phyloP scores from a whole-genome alignment of 1,140 invertebrate genomes.

The Bombyx mandarina region DNA sequence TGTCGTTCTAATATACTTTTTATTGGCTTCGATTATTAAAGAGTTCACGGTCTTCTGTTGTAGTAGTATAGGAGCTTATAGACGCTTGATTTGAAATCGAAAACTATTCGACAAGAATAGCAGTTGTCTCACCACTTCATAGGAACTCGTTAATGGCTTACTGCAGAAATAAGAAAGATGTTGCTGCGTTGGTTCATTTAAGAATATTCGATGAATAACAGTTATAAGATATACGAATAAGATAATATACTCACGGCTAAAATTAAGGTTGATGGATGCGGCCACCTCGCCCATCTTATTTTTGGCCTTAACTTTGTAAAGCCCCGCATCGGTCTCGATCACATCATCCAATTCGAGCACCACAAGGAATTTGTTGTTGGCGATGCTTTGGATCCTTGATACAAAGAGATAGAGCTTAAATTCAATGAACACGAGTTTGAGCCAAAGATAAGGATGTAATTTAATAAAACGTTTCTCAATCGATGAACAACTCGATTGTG shows the following conservation, averaged over 20 bases:
- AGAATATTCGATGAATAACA: background rate
- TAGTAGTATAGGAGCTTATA: no score
- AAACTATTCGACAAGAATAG: no score
- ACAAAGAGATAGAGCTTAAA: constrained; percentile 6
- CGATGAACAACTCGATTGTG: no score
- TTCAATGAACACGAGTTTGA: background rate
- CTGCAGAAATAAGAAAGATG: no score
- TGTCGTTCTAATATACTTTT: background rate
- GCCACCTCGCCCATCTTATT: constrained; percentile 98
- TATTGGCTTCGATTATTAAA: background rate
- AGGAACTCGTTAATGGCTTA: no score
- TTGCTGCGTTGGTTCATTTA: no score
- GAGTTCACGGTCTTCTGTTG: background rate
- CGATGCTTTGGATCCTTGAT: constrained; percentile 81
- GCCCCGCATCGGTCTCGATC: constrained; percentile 94
- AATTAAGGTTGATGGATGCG: constrained; percentile 98
- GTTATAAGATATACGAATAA: constrained; percentile 1
- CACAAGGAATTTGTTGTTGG: constrained; percentile 89
- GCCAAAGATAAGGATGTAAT: background rate
- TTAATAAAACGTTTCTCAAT: background rate
- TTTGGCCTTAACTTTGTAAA: constrained; percentile 98
- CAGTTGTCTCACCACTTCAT: no score
- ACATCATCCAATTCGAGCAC: constrained; percentile 95
- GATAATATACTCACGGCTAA: constrained; percentile 88
- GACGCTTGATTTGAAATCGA: no score